Base-by-base conservation (phyloP, 2,888 invertebrate species). In the Pyrgus malvae region DNA sequence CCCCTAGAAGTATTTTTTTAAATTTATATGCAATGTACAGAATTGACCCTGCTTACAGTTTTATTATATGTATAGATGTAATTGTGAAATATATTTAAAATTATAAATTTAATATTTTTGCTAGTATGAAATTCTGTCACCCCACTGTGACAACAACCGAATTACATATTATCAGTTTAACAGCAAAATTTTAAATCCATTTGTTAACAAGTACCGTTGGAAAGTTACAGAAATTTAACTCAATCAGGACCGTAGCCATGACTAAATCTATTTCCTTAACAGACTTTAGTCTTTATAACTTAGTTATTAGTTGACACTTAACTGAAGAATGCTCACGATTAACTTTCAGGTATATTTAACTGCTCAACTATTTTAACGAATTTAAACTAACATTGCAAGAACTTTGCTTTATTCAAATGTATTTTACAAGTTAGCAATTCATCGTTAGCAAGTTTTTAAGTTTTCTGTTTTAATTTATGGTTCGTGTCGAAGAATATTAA, bases 171-270 rank as follows among this genome's bases (percentile, higher is more conserved):
- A 67, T 64, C 59, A 60, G 56, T 65, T 67, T 60, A 66, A 68
- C 66, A 68, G 74, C 68, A 68, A 70, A 76, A 74, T 70, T 70
- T 67, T 66, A 70, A 71, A 72, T 77, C 70, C 69, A 69, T 73
- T 74, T 74, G 71, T 69, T 73, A 77, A 74, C 74, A 74, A 76
- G 74, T 74, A 70, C 75, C 67, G 79, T 76, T 80, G 76, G 78
- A 84, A 87, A 88, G 83, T 85, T 85, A 70, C 69, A 71, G 72
- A 73, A 75, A 83, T 80, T 80, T 74, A 66, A 79, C 76, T 79
- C 84, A 87, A 90, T 87, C 76, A 77, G 75, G 80, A 74, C 72
- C 75, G 80, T 74, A 80, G 84, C 79, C 80, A 71, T 71, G 62
- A 70, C 76, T 80, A 82, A 86, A 84, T 77, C 75, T 77, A 80